Conservation (phyloP, 2,888 invertebrate genomes). For the Taphrorychus bicolor region DNA sequence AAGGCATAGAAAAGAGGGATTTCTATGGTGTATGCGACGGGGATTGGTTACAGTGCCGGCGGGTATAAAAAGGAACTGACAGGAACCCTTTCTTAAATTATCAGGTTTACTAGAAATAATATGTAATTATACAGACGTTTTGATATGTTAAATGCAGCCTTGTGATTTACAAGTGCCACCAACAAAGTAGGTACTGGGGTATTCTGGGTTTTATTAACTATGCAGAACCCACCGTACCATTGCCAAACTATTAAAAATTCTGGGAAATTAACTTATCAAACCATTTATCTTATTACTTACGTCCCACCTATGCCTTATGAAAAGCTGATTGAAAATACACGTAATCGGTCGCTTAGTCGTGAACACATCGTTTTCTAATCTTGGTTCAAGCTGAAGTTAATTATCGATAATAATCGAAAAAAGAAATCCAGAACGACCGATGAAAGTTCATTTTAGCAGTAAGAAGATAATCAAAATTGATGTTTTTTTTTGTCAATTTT, state of each 20-base stretch:
- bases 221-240: not conserved
- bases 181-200: too few relatives aligned
- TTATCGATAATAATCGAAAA: slow-evolving; percentile 52
- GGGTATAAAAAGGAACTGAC: slow-evolving; percentile 49
- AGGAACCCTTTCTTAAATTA: slow-evolving; percentile 54
- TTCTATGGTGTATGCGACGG: slow-evolving; percentile 18
- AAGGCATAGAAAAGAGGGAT: slow-evolving; percentile 20
- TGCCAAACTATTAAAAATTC: not conserved
- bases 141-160: slow-evolving; percentile 58
- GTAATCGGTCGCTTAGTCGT: slow-evolving; percentile 37
- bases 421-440: too few relatives aligned
- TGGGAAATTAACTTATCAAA: not conserved
- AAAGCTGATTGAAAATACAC: slow-evolving; percentile 42
- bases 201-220: not conserved
- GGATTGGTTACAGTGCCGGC: slow-evolving; percentile 8
- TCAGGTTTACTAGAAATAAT: slow-evolving; percentile 55
- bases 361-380: slow-evolving; percentile 50
- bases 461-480: too few relatives aligned
- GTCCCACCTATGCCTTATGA: not conserved
- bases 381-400: slow-evolving; percentile 51
- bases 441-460: too few relatives aligned
- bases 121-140: slow-evolving; percentile 58
- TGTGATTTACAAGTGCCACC: slow-evolving; percentile 58
- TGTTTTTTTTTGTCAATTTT: too few relatives aligned
- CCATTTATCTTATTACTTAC: not conserved